Evolutionary conservation across 2,888 invertebrate species (phyloP), one percentile per base, ranked within the genome.

Genomic region (Pseudoips prasinana): DNA sequence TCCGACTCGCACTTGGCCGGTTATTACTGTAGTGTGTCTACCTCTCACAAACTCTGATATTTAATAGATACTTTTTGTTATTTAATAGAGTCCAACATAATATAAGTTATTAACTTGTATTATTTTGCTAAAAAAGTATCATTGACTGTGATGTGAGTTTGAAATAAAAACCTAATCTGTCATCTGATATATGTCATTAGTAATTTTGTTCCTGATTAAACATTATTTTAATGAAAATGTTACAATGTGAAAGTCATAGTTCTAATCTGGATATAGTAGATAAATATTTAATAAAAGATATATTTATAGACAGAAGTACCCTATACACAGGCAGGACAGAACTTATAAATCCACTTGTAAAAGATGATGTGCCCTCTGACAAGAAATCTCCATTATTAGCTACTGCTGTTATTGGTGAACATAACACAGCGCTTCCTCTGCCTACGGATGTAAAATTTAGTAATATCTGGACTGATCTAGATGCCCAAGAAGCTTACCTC

Each of bases 381-480:
- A 20, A 7, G 10, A 41, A 37, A 25, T 66, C 47, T 31, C 64
- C 52, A 17, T 64, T 75, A 7, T 48, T 87, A 29, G 82, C 76
- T 27, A 70, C 81, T 34, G 73, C 83, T 30, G 43, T 81, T 24
- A 39, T 87, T 9, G 88, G 88, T 3, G 32, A 76, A 9, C 58
- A 81, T 22, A 88, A 88, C 39, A 87, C 87, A 40, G 60, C 58
- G 36, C 65, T 71, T 19, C 75, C 82, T 10, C 20, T 73, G 6
- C 61, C 69, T 14, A 27, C 37, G 2, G 49, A 73, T 10, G 11
- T 50, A 7, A 49, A 65, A 25, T 61, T 49, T 33, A 42, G 67
- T 25, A 52, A 87, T 48, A 56, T 75, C 6, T 92, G 91, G 77
- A 83, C 83, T 23, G 90, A 91, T 54, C 69, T 82, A 49, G 88